Base-by-base conservation (phyloP, 1,140 invertebrate genomes). In the Harpegnathos saltator region DNA sequence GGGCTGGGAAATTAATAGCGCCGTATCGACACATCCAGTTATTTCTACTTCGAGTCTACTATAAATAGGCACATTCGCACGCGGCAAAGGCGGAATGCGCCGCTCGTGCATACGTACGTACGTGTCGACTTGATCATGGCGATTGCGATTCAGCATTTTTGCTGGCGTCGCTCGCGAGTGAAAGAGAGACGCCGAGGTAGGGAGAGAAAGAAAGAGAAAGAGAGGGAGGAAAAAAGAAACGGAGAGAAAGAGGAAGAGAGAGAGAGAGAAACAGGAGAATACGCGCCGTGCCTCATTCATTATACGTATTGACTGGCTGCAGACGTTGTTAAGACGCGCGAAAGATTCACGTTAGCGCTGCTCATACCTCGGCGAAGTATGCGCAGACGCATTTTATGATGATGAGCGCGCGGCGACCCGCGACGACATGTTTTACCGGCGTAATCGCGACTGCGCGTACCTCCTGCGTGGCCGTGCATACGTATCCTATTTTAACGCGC, bases 11-110 rank as follows among this genome's bases (percentile, higher is more conserved):
- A 75, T 75, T 75, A 75, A 75, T 63, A 75, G 72, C 58, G 38
- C 14, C 17, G 58, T 75, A 75, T 75, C 58, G 72, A 75, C 72
- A 75, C 72, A 75, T 75, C 24, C 58, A 75, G 72, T 75, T 75
- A 75, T 75, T 75, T 75, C 72, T 15, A 75, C 58, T 62, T 74
- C 62, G 58, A 61, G 56, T 62, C 72, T 50, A 22, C 72, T 75
- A 75, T 75, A 75, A 75, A 75, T 75, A 75, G 72, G 9, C 14
- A 14, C 22, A 54, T 44, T 44, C 38, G 33, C n/a, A 17, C 26
- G 38, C 72, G 17, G 24, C 15, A 5, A 61, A 74, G 58, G 58
- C 19, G 38, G 58, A 74, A 75, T 62, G 38, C 38, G n/a, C 56
- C 38, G 24, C 19, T 48, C 38, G 72, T 74, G 48, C 17, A 19